These are phyloP conservation scores for Phrynosoma blainvillii DNA, from an alignment of 2,113 vertebrate species.

Conservation along the genomic window DNA sequence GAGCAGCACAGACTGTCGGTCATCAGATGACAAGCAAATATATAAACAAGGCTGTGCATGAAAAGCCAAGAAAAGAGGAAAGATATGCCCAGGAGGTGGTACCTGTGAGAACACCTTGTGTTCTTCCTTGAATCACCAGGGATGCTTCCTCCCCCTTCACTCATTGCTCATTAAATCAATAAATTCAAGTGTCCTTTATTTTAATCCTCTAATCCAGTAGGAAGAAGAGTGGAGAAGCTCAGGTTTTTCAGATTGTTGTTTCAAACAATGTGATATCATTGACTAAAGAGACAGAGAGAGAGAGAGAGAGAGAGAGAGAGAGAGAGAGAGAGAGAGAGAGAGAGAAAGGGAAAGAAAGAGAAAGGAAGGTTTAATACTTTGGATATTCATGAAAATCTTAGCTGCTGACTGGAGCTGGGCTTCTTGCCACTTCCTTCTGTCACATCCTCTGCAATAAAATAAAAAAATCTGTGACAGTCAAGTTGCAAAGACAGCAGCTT, in stretches of 20 bases:
- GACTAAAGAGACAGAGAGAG: not conserved
- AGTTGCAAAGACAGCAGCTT: constrained; percentile 71
- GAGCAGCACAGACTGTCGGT: constrained; percentile 61
- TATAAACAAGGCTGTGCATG: constrained; percentile 49
- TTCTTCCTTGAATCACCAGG: constrained; percentile 50
- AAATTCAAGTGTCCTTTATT: constrained; percentile 79
- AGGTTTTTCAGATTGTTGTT: constrained; percentile 75
- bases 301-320: constrained; percentile 54
- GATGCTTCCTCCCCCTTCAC: constrained; percentile 35
- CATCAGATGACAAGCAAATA: constrained; percentile 53
- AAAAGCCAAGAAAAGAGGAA: constrained; percentile 36
- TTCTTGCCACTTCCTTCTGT: constrained; percentile 59
- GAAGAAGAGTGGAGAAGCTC: constrained; percentile 38
- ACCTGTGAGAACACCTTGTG: constrained; percentile 43
- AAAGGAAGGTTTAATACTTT: constrained; percentile 76
- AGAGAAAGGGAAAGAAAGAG: constrained; percentile 54
- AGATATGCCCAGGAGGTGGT: constrained; percentile 49
- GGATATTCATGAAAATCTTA: constrained; percentile 78
- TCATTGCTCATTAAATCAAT: constrained; percentile 77
- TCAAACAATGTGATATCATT: constrained; percentile 68
- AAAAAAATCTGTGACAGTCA: constrained; percentile 64
- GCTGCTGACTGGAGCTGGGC: constrained; percentile 75
- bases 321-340: constrained; percentile 46
- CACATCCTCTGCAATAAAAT: not conserved
- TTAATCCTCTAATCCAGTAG: constrained; percentile 71